These are phyloP conservation scores for Zhuqinia jingwanae DNA, from an alignment of 2,888 invertebrate species.

Conservation along the genomic window DNA sequence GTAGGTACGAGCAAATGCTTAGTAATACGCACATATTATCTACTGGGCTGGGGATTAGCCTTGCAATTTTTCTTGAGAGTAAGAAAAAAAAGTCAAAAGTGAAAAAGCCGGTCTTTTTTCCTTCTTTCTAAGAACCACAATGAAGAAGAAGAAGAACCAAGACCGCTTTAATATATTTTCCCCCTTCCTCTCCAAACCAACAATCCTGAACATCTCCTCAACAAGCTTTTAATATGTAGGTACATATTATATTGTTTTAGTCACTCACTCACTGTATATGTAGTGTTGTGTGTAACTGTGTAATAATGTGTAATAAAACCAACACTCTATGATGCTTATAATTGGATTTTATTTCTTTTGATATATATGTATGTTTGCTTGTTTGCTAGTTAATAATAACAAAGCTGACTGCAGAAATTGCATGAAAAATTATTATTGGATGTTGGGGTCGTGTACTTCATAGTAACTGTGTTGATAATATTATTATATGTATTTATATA, in stretches of 20 bases:
- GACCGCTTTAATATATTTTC: no score
- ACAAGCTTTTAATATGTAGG: no score
- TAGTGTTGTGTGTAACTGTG: no score
- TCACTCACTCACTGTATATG: no score
- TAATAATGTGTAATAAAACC: no score
- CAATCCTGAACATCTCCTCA: no score
- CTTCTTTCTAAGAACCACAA: not conserved
- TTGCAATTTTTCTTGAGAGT: not conserved
- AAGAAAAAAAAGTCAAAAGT: conserved; percentile 21
- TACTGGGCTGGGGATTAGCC: conserved; percentile 1
- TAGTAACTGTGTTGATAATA: not conserved
- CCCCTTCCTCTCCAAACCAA: no score
- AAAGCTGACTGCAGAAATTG: not conserved
- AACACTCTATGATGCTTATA: not conserved
- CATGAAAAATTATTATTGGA: conserved; percentile 5
- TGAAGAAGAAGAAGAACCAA: not conserved
- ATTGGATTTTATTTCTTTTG: not conserved
- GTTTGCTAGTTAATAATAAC: conserved; percentile 4
- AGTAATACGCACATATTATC: not conserved
- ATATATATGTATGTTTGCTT: not conserved
- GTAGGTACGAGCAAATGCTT: not conserved
- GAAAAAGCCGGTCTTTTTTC: conserved; percentile 65
- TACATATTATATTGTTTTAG: no score
- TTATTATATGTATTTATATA: conserved; percentile 12
- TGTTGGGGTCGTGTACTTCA: conserved; percentile 25